Evolutionary conservation across 2,797 vertebrate genomes (phyloP).

Genomic region (Enoplosus armatus): DNA sequence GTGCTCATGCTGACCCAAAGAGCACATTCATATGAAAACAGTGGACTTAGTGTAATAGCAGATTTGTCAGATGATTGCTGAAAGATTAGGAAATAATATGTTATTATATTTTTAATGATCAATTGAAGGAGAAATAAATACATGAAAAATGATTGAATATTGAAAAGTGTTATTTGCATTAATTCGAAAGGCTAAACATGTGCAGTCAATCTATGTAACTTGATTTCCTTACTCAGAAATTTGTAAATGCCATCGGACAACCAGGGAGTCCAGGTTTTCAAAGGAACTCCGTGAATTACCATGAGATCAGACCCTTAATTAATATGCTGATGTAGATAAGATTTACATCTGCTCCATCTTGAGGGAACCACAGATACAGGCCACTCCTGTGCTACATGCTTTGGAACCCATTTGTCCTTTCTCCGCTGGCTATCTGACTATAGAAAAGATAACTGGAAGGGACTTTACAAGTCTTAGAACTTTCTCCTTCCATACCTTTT

Average conservation of each 20-base stretch:
- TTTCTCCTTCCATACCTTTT: slow-evolving; percentile 15
- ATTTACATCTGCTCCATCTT: slow-evolving; percentile 62
- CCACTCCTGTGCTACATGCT: slow-evolving; percentile 13
- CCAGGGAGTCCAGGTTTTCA: slow-evolving; percentile 23
- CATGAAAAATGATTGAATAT: neutral
- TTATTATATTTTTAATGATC: neutral
- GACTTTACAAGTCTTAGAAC: slow-evolving; percentile 18
- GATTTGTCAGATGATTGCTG: neutral
- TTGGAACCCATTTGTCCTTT: slow-evolving; percentile 22
- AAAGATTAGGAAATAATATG: too few species aligned
- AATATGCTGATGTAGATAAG: slow-evolving; percentile 56
- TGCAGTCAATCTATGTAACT: neutral
- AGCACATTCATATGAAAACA: neutral
- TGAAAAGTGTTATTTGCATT: slow-evolving; percentile 4
- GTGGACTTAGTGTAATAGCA: neutral
- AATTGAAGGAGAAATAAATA: neutral
- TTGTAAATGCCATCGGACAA: neutral
- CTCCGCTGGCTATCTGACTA: slow-evolving; percentile 16
- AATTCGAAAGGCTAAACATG: neutral
- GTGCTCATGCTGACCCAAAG: neutral
- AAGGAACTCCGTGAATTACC: slow-evolving; percentile 41
- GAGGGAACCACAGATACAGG: slow-evolving; percentile 42
- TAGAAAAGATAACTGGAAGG: slow-evolving; percentile 10
- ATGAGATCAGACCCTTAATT: slow-evolving; percentile 61
- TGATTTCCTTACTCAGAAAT: slow-evolving; percentile 2